Base-by-base conservation (phyloP, 2,113 vertebrate genomes). In the Calonectris borealis region DNA sequence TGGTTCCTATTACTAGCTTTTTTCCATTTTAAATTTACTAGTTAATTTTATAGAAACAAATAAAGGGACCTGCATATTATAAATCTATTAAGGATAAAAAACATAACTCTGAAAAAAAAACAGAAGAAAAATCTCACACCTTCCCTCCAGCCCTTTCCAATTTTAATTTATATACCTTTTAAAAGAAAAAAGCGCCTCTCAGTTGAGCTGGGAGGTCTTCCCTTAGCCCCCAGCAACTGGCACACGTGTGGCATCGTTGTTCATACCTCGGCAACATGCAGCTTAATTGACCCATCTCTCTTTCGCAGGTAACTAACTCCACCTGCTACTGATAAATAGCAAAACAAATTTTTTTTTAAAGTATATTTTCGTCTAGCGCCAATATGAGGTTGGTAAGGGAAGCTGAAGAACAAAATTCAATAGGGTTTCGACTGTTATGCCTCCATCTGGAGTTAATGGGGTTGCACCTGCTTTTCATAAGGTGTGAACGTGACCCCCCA, bases 1-100 rank as follows among this genome's bases (percentile, higher is more conserved):
- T 93, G 96, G 96, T 76, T 97, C 95, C 90, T 48, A 90, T 97
- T 97, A 96, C 46, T 18, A 34, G 51, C 52, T 51, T 95, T 96
- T 95, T 96, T 94, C 94, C 97, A 97, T 92, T 96, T 92, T 49
- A 95, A 84, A 93, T 97, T 97, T 93, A 95, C 94, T 88, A 94
- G 91, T 86, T 97, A 97, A 97, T 97, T 97, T 96, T 96, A 96
- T 83, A 71, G 91, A 61, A 96, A 91, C 90, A 91, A 96, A 96
- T 97, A 96, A 95, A 97, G 88, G 75, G 90, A 91, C 72, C 90
- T 92, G 86, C 32, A 3, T 51, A 93, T 92, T 97, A 93, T 92
- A 96, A 94, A 97, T 65, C 95, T 95, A 97, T 96, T 96, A 97
- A 92, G 51, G 88, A 95, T 93, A 69, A 91, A 91, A 87, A 83